Evolutionary conservation across 2,113 vertebrate species (phyloP).

Genomic region (Calyptomena viridis): DNA sequence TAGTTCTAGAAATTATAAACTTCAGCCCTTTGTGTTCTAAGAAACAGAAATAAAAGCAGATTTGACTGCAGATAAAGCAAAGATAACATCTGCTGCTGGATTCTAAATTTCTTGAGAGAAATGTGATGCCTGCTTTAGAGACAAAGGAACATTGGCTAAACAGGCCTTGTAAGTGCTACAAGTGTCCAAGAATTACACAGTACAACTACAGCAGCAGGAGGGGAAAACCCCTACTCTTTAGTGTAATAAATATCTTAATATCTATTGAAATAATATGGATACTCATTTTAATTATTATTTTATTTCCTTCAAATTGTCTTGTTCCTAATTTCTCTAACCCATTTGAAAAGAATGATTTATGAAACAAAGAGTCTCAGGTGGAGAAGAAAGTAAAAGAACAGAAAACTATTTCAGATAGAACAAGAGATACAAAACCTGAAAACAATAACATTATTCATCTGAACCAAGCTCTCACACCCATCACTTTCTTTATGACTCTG

Average conservation of each 20-base stretch:
- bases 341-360: not conserved
- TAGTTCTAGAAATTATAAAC: not conserved
- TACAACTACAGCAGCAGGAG: not conserved
- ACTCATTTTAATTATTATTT: not conserved
- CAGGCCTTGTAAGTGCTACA: not conserved
- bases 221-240: not conserved
- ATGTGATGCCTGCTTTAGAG: not conserved
- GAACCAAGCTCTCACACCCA: not conserved
- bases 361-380: not conserved
- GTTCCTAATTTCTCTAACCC: not conserved
- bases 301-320: not conserved
- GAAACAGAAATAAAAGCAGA: conserved; percentile 15
- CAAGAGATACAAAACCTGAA: not conserved
- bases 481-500: not conserved
- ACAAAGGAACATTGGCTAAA: not conserved
- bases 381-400: not conserved
- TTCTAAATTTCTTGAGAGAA: not conserved
- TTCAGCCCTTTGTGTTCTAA: not conserved
- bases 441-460: not conserved
- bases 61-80: conserved; percentile 21
- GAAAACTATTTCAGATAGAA: not conserved
- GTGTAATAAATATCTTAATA: not conserved
- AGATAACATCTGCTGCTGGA: conserved; percentile 29
- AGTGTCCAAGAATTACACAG: not conserved
- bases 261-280: not conserved